Percentiles rank a stretch among this genome's conserved stretches.
These are phyloP conservation scores for Microctenopoma stevenorrisi DNA, from an alignment of 2,797 vertebrate genomes.

Conservation along the genomic window DNA sequence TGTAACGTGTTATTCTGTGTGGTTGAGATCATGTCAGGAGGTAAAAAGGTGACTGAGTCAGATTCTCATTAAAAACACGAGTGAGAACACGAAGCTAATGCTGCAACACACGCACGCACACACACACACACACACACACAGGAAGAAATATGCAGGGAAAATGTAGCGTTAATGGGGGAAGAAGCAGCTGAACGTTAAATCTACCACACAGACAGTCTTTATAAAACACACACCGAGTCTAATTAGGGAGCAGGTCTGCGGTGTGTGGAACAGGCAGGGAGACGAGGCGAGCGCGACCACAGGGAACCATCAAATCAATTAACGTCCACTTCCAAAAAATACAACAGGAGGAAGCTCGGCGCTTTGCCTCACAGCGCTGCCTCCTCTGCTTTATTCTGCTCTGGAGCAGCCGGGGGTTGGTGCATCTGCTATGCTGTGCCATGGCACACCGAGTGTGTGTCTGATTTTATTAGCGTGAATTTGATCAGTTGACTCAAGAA, in stretches of 20 bases:
- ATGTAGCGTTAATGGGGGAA: conserved; percentile 56
- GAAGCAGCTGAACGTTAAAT: conserved; percentile 44
- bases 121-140: neutral
- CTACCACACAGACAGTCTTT: neutral
- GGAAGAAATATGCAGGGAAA: conserved; percentile 31
- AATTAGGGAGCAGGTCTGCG: conserved; percentile 72
- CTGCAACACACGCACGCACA: conserved; percentile 1
- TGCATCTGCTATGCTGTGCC: neutral
- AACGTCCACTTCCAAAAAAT: conserved; percentile 89
- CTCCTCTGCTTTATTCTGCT: conserved; percentile 73
- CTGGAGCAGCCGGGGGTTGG: neutral
- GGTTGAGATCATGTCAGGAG: neutral
- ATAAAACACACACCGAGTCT: conserved; percentile 32
- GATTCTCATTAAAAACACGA: conserved; percentile 50
- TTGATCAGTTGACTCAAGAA: conserved; percentile 4
- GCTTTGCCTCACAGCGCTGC: conserved; percentile 87
- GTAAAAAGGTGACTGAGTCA: conserved; percentile 12
- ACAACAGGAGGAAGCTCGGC: conserved; percentile 68
- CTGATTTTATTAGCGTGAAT: conserved; percentile 15
- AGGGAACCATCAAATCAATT: conserved; percentile 97
- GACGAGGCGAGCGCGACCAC: conserved; percentile 72
- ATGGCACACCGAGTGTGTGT: neutral
- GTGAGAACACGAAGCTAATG: conserved; percentile 47
- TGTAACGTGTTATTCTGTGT: neutral
- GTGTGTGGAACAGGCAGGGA: conserved; percentile 46